phyloP scores from a whole-genome alignment of 2,797 vertebrate species.

The Lepus oiostolus region DNA sequence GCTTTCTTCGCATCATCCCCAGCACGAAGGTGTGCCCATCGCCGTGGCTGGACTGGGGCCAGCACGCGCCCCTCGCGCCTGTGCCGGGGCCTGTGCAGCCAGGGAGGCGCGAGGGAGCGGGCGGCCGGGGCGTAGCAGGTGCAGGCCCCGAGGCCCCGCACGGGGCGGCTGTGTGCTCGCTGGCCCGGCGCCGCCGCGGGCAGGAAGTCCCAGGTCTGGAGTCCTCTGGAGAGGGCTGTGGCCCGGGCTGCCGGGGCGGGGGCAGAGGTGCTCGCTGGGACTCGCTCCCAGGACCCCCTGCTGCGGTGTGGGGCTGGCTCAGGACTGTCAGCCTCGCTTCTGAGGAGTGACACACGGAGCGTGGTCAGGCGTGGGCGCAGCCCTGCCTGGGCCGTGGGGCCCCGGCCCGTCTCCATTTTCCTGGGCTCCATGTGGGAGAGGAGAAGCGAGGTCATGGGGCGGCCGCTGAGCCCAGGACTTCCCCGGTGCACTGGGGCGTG shows the following conservation, averaged over 20 bases:
- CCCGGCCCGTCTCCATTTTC: accelerated
- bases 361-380: too few species aligned
- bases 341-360: too few species aligned
- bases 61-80: too few species aligned
- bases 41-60: too few species aligned
- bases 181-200: too few species aligned
- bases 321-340: background rate
- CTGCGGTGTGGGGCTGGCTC: accelerated
- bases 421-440: background rate
- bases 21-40: conserved; percentile 92
- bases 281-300: background rate
- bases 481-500: too few species aligned
- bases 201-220: background rate
- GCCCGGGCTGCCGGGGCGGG: background rate
- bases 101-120: too few species aligned
- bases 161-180: background rate
- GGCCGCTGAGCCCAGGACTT: too few species aligned
- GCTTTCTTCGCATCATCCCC: conserved; percentile 95
- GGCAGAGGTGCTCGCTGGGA: accelerated
- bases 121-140: too few species aligned
- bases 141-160: too few species aligned
- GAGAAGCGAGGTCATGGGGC: background rate
- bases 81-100: too few species aligned
- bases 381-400: too few species aligned
- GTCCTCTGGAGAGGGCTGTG: background rate